phyloP scores from a whole-genome alignment of 2,797 vertebrate genomes.

The Todus mexicanus region DNA sequence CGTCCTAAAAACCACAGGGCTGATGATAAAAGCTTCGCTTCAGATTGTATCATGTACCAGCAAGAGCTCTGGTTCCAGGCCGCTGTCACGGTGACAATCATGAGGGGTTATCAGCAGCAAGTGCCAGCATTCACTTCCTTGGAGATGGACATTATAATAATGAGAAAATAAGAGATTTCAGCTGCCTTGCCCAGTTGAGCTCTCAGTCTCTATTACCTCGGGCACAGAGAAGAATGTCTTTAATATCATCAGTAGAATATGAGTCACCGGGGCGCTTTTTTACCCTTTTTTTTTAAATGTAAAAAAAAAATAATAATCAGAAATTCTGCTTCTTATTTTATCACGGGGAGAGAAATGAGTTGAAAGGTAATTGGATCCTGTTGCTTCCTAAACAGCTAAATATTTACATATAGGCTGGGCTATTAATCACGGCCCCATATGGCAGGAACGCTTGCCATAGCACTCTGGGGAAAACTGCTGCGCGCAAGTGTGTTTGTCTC shows the following conservation, averaged over 20 bases:
- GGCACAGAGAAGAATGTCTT: slow-evolving; percentile 15
- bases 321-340: background rate
- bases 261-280: background rate
- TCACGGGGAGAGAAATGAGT: slow-evolving; percentile 21
- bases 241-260: background rate
- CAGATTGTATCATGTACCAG: background rate
- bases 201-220: background rate
- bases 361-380: slow-evolving; percentile 65
- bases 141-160: background rate
- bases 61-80: background rate
- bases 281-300: background rate
- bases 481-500: slow-evolving; percentile 59
- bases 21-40: background rate
- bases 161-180: background rate
- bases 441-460: slow-evolving; percentile 50
- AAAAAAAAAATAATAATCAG: too few relatives aligned
- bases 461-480: slow-evolving; percentile 46
- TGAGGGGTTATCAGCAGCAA: background rate
- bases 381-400: slow-evolving; percentile 68
- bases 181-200: background rate
- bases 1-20: background rate
- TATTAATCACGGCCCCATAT: slow-evolving; percentile 61
- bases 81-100: background rate
- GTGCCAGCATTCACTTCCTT: background rate
- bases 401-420: slow-evolving; percentile 62